Evolutionary conservation across 2,888 invertebrate genomes (phyloP), one percentile per base, ranked within the genome.

Genomic region (Leptopilina syphax): DNA sequence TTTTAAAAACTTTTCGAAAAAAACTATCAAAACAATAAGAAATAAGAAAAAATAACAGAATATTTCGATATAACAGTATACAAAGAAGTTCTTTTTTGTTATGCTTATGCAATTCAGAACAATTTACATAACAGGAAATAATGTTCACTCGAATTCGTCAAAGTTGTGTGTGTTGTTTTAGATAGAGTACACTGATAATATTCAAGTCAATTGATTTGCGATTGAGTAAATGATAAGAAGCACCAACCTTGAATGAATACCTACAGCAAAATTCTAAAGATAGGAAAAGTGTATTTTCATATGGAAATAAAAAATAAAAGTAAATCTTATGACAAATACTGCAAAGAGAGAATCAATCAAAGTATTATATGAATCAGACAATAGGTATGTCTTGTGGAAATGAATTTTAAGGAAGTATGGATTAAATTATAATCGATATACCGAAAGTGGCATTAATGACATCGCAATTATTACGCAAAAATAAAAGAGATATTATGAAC

Each of bases 101-200:
- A 13, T 27, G 44, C 83, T 87, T 87, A 85, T 83, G 81, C 79
- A 87, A 87, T 77, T 82, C 68, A 83, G 81, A 80, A 81, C 77
- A 83, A 87, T 85, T 85, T 86, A 84, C 86, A 83, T 86, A 84
- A 87, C 85, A 85, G 85, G 86, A 87, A 86, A 87, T 77, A 77
- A 76, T 63, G 27, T 65, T 47, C n/a, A 44, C 1, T 34, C 34
- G n/a, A 73, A 10, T 73, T n/a, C 13, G 27, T 3, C 54, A 27
- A 70, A n/a, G 54, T 27, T 8, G 54, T 44, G 44, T 44, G 7
- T 50, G 12, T 50, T 50, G 34, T 54, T 70, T 54, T 70, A 54
- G 34, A 54, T 13, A 50, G 50, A 6, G 47, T 24, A 54, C 13
- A 27, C 44, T 73, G 34, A 70, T 70, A n/a, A 57, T 73, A 73